phyloP scores from a whole-genome alignment of 2,113 vertebrate genomes.

The Syrrhaptes paradoxus region DNA sequence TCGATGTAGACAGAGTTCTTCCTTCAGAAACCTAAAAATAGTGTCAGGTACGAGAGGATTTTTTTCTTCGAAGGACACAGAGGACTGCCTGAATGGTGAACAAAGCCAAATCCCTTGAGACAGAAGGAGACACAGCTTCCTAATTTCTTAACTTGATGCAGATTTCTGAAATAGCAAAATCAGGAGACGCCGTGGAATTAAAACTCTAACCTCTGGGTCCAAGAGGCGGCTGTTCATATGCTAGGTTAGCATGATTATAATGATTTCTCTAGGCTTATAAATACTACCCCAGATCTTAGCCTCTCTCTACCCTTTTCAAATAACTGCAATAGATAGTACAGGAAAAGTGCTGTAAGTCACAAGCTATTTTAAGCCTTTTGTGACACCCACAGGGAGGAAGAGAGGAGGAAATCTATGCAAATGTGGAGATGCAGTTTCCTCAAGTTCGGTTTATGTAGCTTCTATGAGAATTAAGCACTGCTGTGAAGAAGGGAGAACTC shows the following conservation, averaged over 20 bases:
- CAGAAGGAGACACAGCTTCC: not conserved
- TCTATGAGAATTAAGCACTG: not conserved
- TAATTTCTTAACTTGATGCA: not conserved
- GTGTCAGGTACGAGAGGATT: not conserved
- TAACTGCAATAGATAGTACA: not conserved
- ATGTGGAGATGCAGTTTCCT: not conserved
- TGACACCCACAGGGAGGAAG: not conserved
- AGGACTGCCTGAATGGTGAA: not conserved
- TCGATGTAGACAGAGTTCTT: not conserved
- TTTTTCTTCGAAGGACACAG: not conserved
- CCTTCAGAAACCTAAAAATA: constrained; percentile 27
- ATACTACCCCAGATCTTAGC: not conserved
- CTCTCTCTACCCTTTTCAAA: not conserved
- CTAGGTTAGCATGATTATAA: not conserved
- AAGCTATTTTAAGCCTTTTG: constrained; percentile 2
- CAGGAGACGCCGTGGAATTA: not conserved
- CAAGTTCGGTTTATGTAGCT: not conserved
- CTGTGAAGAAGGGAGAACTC: not conserved
- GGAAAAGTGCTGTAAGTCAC: not conserved
- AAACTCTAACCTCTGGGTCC: not conserved
- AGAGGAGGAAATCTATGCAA: constrained; percentile 4
- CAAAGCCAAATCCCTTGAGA: not conserved
- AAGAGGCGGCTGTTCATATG: not conserved
- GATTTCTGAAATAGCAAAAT: constrained; percentile 21
- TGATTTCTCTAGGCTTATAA: not conserved